Percentiles rank a stretch among this genome's conserved stretches.
phyloP scores from a whole-genome alignment of 2,113 vertebrate genomes.

The Lepus europaeus region DNA sequence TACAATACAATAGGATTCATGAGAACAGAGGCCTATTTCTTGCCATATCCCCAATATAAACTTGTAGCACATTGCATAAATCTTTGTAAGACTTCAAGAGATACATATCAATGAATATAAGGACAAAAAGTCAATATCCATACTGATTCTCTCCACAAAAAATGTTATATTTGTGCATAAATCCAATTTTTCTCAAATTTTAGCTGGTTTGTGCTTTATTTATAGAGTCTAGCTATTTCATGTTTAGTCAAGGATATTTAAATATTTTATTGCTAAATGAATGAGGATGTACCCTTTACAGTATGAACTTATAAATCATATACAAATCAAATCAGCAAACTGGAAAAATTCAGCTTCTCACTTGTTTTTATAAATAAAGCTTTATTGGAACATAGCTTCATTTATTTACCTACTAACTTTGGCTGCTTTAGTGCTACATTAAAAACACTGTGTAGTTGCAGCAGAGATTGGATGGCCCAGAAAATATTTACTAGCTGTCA shows the following conservation, averaged over 20 bases:
- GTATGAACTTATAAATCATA: neutral
- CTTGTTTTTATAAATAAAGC: neutral
- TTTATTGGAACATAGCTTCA: neutral
- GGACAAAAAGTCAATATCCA: neutral
- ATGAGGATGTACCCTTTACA: neutral
- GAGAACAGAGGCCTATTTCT: neutral
- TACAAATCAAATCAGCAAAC: neutral
- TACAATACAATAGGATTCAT: neutral
- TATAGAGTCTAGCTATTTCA: neutral
- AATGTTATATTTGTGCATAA: neutral
- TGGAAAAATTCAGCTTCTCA: neutral
- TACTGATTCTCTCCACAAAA: neutral
- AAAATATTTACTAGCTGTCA: neutral
- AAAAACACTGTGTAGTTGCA: neutral
- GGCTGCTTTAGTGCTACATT: neutral
- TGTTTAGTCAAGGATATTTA: neutral
- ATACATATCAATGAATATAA: neutral
- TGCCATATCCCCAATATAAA: neutral
- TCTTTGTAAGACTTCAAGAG: neutral
- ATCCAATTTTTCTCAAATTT: neutral
- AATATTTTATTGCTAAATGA: neutral
- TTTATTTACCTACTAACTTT: neutral
- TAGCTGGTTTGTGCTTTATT: neutral
- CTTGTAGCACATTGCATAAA: neutral
- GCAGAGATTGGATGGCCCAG: too few species aligned